Conservation (phyloP, 2,797 vertebrate genomes). For the Peromyscus attwateri region DNA sequence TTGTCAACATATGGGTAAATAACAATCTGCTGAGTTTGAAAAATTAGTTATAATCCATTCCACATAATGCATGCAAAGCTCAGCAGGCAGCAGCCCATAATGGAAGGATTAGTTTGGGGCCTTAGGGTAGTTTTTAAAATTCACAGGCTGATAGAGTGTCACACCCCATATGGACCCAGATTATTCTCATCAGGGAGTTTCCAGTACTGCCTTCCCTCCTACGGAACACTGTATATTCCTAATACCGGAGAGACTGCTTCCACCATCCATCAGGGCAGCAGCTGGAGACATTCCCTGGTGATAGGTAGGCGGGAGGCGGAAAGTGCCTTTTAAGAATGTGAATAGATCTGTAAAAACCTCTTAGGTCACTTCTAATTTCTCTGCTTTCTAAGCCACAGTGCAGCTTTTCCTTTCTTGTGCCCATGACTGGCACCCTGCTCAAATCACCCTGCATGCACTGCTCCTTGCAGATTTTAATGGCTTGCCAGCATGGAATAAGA, state of each 20-base stretch:
- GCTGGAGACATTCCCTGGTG: slow-evolving; percentile 48
- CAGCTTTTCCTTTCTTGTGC: slow-evolving; percentile 42
- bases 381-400: background rate
- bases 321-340: slow-evolving; percentile 43
- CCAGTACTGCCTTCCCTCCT: slow-evolving; percentile 53
- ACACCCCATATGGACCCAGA: slow-evolving; percentile 75
- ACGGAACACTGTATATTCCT: background rate
- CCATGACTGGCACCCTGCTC: background rate
- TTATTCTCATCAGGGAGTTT: slow-evolving; percentile 73
- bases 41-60: slow-evolving; percentile 82
- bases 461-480: slow-evolving; percentile 34
- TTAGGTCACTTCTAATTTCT: slow-evolving; percentile 68
- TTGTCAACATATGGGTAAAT: slow-evolving; percentile 83
- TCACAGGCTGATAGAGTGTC: slow-evolving; percentile 78
- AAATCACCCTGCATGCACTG: background rate
- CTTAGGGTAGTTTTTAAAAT: slow-evolving; percentile 79
- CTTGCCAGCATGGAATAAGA: background rate
- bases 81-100: slow-evolving; percentile 74
- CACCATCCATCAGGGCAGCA: background rate
- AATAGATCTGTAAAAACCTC: slow-evolving; percentile 44
- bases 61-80: slow-evolving; percentile 69
- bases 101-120: slow-evolving; percentile 79
- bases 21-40: slow-evolving; percentile 83
- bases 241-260: background rate
- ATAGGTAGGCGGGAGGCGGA: slow-evolving; percentile 47